phyloP scores from a whole-genome alignment of 2,888 invertebrate species.

The Sinotaia quadrata region DNA sequence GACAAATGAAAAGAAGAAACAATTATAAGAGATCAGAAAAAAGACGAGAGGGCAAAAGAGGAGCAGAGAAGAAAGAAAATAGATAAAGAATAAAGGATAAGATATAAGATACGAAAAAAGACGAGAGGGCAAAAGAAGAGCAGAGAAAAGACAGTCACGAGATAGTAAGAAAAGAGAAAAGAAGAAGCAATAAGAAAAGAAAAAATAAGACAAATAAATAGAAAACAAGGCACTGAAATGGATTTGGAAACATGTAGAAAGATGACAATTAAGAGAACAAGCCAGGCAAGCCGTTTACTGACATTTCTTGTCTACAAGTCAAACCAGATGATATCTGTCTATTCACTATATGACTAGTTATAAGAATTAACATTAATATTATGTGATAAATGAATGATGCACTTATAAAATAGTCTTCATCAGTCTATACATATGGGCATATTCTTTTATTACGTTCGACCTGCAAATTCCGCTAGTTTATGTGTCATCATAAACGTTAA shows the following conservation, averaged over 20 bases:
- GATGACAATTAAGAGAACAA: neutral
- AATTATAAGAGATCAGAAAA: neutral
- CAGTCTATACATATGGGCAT: too few species aligned
- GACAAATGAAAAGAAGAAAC: slow-evolving; percentile 4
- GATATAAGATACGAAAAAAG: neutral
- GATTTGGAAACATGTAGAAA: neutral
- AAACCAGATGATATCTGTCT: too few species aligned
- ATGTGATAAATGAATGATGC: too few species aligned
- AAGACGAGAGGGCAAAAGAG: neutral
- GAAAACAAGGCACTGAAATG: neutral
- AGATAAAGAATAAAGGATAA: neutral
- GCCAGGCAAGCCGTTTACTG: too few species aligned
- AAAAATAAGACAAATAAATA: neutral
- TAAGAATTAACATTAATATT: too few species aligned
- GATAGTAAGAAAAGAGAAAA: neutral
- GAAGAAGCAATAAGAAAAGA: neutral
- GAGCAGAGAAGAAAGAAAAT: neutral
- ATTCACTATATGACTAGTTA: too few species aligned
- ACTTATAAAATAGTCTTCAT: too few species aligned
- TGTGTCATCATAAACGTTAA: too few species aligned
- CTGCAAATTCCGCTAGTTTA: too few species aligned
- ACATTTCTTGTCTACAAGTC: too few species aligned
- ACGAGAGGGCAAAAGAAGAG: neutral
- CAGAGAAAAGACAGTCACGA: neutral
- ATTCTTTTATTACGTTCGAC: too few species aligned